Evolutionary conservation across 1,140 invertebrate species (phyloP), one percentile per base, ranked within the genome.

Genomic region (Diabrotica undecimpunctata): DNA sequence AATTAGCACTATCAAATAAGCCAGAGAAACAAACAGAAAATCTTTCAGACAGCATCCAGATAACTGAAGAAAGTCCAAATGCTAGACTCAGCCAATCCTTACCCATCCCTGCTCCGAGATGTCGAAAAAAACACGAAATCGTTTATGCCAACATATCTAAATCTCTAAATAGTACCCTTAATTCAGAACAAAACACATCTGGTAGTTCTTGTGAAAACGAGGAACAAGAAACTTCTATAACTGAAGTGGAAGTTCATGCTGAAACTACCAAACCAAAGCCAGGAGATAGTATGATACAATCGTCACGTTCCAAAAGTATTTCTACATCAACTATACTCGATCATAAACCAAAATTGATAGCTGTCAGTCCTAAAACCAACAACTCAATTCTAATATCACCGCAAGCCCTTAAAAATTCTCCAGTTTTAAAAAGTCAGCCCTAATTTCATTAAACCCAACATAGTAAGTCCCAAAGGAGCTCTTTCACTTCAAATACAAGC

Each of bases 401-500:
- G 5, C 62, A 71, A 36, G 70, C 70, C 6, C 65, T 74, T 60
- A 74, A 74, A 65, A 73, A 70, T 41, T 74, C 73, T 0, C 73
- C 73, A 5, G 62, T 70, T 8, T 38, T 74, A 11, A 74, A n/a
- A 72, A 72, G 71, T 74, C 6, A 71, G 70, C 41, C 73, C 73
- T 4, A 71, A 73, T 66, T 70, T 73, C 37, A 64, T 72, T 5
- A 78, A 78, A 68, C 75, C 77, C 10, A 72, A 72, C 52, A 69
- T 63, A 12, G 74, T 74, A 65, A 77, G 72, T 54, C 74, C 72
- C 5, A 77, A 76, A 71, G 77, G 77, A 13, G 75, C 75, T 10
- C 59, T 78, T n/a, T 74, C 76, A 11, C 63, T 73, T 10, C 76
- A 78, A 65, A 74, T 78, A 35, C 74, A 76, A 64, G 73, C 75